phyloP scores from a whole-genome alignment of 1,140 invertebrate species.

The Lordiphosa mommai region DNA sequence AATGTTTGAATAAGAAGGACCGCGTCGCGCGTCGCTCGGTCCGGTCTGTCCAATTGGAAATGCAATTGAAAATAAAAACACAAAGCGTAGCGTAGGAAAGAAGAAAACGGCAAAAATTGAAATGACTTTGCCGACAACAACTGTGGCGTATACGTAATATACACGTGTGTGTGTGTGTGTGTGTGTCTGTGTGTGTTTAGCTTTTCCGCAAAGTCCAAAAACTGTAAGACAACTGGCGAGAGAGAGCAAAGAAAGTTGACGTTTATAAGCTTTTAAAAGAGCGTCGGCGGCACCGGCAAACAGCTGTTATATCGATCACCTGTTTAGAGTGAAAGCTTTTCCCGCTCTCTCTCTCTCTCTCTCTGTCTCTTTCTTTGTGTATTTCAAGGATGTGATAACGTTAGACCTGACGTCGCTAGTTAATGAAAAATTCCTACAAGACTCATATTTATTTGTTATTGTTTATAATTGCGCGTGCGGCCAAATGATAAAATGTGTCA shows the following conservation, averaged over 20 bases:
- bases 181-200: constrained; percentile 21
- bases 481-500: too few species aligned
- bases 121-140: constrained; percentile 37
- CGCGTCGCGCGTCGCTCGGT: constrained; percentile 38
- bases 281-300: constrained; percentile 1
- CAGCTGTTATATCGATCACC: constrained; percentile 54
- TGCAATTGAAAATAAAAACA: constrained; percentile 71
- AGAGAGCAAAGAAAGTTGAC: constrained; percentile 11
- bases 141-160: constrained; percentile 65
- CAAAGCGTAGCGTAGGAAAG: constrained; percentile 52
- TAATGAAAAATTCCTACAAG: too few species aligned
- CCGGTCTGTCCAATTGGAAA: constrained; percentile 57
- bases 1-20: constrained; percentile 10
- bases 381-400: too few species aligned
- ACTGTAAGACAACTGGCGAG: constrained; percentile 26
- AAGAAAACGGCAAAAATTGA: constrained; percentile 52
- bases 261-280: background rate
- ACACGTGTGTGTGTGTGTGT: constrained; percentile 2
- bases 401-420: too few species aligned
- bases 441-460: too few species aligned
- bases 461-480: too few species aligned
- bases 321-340: constrained; percentile 17
- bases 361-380: background rate
- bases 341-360: constrained; percentile 11
- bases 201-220: constrained; percentile 68